phyloP scores from a whole-genome alignment of 1,140 invertebrate species.

The Aphelinus atriplicis region DNA sequence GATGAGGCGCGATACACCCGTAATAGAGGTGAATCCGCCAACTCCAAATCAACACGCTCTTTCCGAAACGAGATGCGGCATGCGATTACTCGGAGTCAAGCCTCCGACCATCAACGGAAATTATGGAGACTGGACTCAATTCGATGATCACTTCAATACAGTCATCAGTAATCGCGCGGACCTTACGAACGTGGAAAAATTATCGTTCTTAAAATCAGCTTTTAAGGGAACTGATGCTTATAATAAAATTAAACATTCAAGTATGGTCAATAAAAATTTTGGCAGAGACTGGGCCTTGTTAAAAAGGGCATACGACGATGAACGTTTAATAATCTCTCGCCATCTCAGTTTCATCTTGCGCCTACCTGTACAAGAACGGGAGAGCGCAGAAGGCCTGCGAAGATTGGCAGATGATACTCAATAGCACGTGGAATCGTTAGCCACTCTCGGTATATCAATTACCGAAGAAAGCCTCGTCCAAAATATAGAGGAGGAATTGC shows the following conservation, averaged over 20 bases:
- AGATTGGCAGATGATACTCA: slow-evolving; percentile 29
- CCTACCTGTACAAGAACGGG: slow-evolving; percentile 13
- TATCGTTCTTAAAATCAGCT: too few relatives aligned
- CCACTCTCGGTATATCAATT: slow-evolving; percentile 2
- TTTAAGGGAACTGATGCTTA: background rate
- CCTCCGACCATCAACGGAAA: too few relatives aligned
- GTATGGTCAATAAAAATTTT: background rate
- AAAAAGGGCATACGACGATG: slow-evolving; percentile 30
- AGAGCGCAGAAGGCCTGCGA: slow-evolving; percentile 20
- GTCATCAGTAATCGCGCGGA: too few relatives aligned
- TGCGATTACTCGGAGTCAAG: too few relatives aligned
- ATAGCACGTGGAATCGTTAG: slow-evolving; percentile 22
- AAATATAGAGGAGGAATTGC: slow-evolving; percentile 26
- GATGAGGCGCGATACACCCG: too few relatives aligned
- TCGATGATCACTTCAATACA: too few relatives aligned
- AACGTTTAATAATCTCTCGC: slow-evolving; percentile 5
- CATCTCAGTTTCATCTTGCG: slow-evolving; percentile 33
- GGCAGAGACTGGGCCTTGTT: slow-evolving; percentile 29
- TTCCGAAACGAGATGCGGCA: too few relatives aligned
- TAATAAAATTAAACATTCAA: background rate
- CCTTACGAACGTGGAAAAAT: too few relatives aligned
- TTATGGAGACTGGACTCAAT: too few relatives aligned
- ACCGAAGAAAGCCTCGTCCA: slow-evolving; percentile 9
- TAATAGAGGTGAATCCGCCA: too few relatives aligned
- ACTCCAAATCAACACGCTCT: too few relatives aligned